Conservation (phyloP, 2,797 vertebrate genomes). For the Liasis olivaceus region DNA sequence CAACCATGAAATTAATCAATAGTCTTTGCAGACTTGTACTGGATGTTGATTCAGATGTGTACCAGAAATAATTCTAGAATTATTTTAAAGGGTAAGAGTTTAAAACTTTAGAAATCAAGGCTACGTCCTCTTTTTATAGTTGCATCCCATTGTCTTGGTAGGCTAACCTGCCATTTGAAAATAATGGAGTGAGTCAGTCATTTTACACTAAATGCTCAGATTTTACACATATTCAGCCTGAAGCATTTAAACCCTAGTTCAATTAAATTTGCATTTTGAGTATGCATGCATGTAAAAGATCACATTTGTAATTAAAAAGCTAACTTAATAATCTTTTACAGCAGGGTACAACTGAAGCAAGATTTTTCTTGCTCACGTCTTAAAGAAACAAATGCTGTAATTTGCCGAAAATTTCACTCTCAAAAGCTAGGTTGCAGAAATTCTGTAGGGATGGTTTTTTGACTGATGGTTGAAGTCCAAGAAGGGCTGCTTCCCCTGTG, state of each 20-base stretch:
- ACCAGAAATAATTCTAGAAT: not conserved
- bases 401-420: not conserved
- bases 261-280: not conserved
- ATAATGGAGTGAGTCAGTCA: too few relatives aligned
- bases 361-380: not conserved
- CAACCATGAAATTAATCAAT: not conserved
- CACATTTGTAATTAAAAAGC: not conserved
- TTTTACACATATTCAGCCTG: not conserved
- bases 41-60: not conserved
- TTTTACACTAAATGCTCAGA: not conserved
- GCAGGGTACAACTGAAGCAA: not conserved
- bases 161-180: not conserved
- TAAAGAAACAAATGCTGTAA: not conserved
- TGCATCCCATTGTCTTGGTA: not conserved
- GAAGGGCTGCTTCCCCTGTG: not conserved
- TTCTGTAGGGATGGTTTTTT: not conserved
- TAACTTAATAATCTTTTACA: not conserved
- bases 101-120: not conserved
- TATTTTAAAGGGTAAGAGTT: not conserved
- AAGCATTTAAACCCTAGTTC: not conserved
- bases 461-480: not conserved
- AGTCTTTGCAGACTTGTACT: not conserved
- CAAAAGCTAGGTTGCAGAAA: not conserved
- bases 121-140: not conserved
- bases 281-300: not conserved